Evolutionary conservation across 2,888 invertebrate species (phyloP).

Genomic region (Mystacides longicornis): DNA sequence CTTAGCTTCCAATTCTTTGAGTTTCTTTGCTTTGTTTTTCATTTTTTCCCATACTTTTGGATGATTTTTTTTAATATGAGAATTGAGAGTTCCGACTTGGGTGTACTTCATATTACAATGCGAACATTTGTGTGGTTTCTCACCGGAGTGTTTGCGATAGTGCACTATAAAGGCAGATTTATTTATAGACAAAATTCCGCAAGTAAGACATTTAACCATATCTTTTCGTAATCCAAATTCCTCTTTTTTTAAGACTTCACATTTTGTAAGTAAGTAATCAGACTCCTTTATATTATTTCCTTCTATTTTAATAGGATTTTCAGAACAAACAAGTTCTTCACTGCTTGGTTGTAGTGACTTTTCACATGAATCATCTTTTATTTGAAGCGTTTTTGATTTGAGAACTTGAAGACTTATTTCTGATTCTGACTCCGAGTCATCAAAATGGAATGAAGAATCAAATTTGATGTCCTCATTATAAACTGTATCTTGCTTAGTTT

Average conservation of each 20-base stretch:
- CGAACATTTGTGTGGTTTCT: constrained; percentile 9
- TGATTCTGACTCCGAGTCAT: not conserved
- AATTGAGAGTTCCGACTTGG: constrained; percentile 11
- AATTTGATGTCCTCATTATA: not conserved
- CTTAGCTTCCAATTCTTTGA: constrained; percentile 2
- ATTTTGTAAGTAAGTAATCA: not conserved
- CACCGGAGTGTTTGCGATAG: constrained; percentile 12
- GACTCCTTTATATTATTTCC: not conserved
- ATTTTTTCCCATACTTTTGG: constrained; percentile 12
- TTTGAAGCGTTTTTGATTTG: not conserved
- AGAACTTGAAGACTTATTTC: constrained; percentile 6
- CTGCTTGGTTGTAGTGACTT: not conserved
- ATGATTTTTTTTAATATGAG: constrained; percentile 10
- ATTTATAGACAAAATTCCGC: constrained; percentile 10
- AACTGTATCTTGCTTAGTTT: not conserved
- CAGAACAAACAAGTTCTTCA: not conserved
- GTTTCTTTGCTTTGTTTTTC: constrained; percentile 2
- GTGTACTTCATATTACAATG: constrained; percentile 9
- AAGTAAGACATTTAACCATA: constrained; percentile 14
- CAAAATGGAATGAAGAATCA: not conserved
- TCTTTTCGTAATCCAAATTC: constrained; percentile 12
- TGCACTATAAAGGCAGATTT: constrained; percentile 15
- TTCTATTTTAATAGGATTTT: not conserved
- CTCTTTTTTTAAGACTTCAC: constrained; percentile 5
- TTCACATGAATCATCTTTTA: not conserved